Evolutionary conservation across 2,113 vertebrate genomes (phyloP).

Genomic region (Lepisosteus osseus): DNA sequence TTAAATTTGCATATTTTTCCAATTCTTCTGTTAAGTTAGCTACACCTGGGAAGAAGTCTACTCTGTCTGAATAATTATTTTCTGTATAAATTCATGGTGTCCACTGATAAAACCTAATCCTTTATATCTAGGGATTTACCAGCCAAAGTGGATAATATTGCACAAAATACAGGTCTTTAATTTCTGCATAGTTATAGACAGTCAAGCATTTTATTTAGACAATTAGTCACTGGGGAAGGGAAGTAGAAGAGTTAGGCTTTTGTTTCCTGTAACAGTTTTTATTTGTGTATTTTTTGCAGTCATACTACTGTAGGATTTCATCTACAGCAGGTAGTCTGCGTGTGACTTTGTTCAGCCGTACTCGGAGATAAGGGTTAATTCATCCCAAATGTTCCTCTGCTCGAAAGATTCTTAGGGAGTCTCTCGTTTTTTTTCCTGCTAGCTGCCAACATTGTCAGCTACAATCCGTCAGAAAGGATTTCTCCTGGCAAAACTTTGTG

Average conservation of each 20-base stretch:
- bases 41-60: no score
- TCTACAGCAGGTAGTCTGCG: slow-evolving; percentile 59
- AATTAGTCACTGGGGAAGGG: not conserved
- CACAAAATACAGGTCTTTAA: no score
- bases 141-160: no score
- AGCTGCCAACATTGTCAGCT: slow-evolving; percentile 80
- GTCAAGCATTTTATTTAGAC: not conserved
- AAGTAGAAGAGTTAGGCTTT: not conserved
- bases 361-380: slow-evolving; percentile 60
- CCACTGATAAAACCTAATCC: no score
- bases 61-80: no score
- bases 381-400: slow-evolving; percentile 47
- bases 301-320: slow-evolving; percentile 59
- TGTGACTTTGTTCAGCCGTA: slow-evolving; percentile 49
- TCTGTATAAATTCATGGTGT: no score
- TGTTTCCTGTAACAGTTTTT: not conserved
- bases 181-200: no score
- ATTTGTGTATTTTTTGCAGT: no score
- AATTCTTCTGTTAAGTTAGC: no score
- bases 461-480: slow-evolving; percentile 90
- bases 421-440: slow-evolving; percentile 21
- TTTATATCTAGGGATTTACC: no score
- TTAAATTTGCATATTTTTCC: slow-evolving; percentile 28
- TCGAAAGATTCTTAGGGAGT: slow-evolving; percentile 47
- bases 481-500: slow-evolving; percentile 79